phyloP scores from a whole-genome alignment of 2,113 vertebrate species.

The Sclerurus mexicanus region DNA sequence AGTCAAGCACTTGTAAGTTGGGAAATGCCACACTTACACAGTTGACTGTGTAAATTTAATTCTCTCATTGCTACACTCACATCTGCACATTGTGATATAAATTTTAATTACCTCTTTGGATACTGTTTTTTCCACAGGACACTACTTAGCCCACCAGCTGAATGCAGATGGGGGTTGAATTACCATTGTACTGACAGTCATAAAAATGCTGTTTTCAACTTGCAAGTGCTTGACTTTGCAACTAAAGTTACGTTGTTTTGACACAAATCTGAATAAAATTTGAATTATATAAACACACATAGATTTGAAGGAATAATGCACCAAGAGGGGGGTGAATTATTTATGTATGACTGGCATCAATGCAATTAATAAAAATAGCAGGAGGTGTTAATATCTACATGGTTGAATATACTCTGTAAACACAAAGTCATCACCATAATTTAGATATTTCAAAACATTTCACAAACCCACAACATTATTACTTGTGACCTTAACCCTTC shows the following conservation, averaged over 20 bases:
- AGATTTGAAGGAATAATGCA: not conserved
- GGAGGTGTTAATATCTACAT: not conserved
- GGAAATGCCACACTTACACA: not conserved
- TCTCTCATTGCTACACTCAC: not conserved
- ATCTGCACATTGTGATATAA: not conserved
- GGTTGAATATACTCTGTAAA: not conserved
- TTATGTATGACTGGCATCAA: not conserved
- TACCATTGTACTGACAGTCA: not conserved
- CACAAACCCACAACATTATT: not conserved
- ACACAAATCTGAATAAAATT: not conserved
- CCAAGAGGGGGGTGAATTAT: not conserved
- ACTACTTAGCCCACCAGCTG: not conserved
- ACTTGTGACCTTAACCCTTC: not conserved
- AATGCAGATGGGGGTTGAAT: not conserved
- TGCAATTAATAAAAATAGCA: slow-evolving; percentile 18
- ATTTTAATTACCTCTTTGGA: not conserved
- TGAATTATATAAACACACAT: not conserved
- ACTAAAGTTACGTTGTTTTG: not conserved
- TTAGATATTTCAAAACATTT: slow-evolving; percentile 31
- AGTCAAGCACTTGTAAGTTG: not conserved
- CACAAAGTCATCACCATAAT: not conserved
- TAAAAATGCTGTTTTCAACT: not conserved
- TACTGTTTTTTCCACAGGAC: not conserved
- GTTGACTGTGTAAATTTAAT: not conserved
- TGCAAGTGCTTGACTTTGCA: not conserved